Evolutionary conservation across 2,888 invertebrate species (phyloP).

Genomic region (Chaitophorus viminalis): DNA sequence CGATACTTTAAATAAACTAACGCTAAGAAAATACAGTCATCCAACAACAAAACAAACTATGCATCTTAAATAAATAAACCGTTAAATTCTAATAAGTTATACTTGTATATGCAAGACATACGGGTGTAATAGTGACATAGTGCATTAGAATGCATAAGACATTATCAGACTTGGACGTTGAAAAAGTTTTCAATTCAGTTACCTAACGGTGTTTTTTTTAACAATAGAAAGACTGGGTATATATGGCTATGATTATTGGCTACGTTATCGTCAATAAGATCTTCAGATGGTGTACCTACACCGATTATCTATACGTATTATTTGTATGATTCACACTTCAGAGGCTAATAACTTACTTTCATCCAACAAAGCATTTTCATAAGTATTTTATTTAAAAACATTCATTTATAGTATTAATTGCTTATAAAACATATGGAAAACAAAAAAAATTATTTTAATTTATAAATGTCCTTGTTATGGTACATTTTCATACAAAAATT

Average conservation of each 20-base stretch:
- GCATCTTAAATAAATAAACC: conserved; percentile 35
- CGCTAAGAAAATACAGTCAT: not conserved
- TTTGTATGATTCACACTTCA: not conserved
- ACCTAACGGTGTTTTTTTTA: conserved; percentile 47
- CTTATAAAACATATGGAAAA: too few relatives aligned
- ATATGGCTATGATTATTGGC: conserved; percentile 26
- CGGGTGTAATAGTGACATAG: not conserved
- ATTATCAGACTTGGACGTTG: conserved; percentile 11
- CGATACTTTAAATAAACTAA: not conserved
- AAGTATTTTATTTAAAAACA: not conserved
- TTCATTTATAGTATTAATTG: too few relatives aligned
- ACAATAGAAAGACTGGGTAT: conserved; percentile 39
- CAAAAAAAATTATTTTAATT: too few relatives aligned
- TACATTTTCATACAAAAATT: too few relatives aligned
- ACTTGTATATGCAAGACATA: conserved; percentile 10
- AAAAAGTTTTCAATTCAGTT: conserved; percentile 39
- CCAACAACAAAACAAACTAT: not conserved
- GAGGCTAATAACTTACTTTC: conserved; percentile 3
- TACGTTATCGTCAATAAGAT: conserved; percentile 37
- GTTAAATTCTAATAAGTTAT: conserved; percentile 36
- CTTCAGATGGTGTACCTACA: not conserved
- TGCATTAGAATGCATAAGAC: conserved; percentile 45
- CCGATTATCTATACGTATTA: not conserved
- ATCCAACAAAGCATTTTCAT: not conserved
- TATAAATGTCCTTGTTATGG: too few relatives aligned